Conservation (phyloP, 1,140 invertebrate genomes). For the Drosophila repleta region DNA sequence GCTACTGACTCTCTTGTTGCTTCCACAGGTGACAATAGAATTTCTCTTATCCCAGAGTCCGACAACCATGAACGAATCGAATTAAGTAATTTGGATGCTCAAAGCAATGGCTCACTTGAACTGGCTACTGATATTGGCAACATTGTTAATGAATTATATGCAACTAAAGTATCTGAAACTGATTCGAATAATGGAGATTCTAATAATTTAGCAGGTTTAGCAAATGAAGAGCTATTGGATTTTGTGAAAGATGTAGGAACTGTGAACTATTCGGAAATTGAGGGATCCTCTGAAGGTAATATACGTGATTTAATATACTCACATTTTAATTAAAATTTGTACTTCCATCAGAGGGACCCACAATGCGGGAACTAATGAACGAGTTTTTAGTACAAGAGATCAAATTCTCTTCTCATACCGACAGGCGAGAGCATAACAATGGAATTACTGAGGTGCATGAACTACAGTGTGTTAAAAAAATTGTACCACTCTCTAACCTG, state of each 20-base stretch:
- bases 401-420: constrained; percentile 18
- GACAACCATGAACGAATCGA: constrained; percentile 41
- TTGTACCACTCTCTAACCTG: constrained; percentile 25
- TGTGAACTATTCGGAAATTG: background rate
- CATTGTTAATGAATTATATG: constrained; percentile 37
- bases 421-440: background rate
- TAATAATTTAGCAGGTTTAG: constrained; percentile 68
- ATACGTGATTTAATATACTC: background rate
- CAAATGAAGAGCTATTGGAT: constrained; percentile 13
- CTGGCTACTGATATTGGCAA: constrained; percentile 56
- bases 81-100: constrained; percentile 29
- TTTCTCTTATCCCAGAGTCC: constrained; percentile 29
- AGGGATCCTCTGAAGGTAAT: constrained; percentile 34
- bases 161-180: constrained; percentile 42
- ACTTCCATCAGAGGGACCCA: background rate
- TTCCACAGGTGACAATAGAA: constrained; percentile 15
- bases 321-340: background rate
- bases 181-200: constrained; percentile 65
- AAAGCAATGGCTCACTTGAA: constrained; percentile 55
- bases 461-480: constrained; percentile 52
- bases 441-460: constrained; percentile 33
- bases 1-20: constrained; percentile 16
- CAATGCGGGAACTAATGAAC: constrained; percentile 38
- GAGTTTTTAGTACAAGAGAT: constrained; percentile 51
- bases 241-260: constrained; percentile 27